Evolutionary conservation across 2,888 invertebrate genomes (phyloP).

Genomic region (Drosophila meridiana): DNA sequence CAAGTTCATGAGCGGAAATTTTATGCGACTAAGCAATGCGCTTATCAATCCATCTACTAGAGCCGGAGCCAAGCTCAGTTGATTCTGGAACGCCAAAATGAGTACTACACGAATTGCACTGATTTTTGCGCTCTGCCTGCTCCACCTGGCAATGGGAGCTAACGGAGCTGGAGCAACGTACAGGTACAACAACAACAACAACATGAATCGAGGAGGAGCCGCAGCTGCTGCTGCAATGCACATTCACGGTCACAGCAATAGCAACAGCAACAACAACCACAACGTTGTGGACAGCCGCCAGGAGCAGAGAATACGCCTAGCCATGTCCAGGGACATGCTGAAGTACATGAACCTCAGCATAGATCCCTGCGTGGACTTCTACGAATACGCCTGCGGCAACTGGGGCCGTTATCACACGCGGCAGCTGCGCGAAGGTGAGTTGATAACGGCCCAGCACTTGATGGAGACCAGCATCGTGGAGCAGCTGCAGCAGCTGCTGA

Average conservation of each 20-base stretch:
- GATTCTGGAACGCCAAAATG: slow-evolving; percentile 54
- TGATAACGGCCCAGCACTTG: slow-evolving; percentile 61
- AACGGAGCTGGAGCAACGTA: not conserved
- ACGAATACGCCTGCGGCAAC: slow-evolving; percentile 82
- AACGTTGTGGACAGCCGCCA: slow-evolving; percentile 35
- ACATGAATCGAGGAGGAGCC: slow-evolving; percentile 34
- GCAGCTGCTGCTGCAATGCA: slow-evolving; percentile 4
- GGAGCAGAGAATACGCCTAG: slow-evolving; percentile 43
- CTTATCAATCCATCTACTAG: slow-evolving; percentile 49
- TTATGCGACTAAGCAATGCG: slow-evolving; percentile 24
- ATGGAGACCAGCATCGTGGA: slow-evolving; percentile 61
- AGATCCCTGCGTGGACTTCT: slow-evolving; percentile 82
- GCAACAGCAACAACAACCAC: slow-evolving; percentile 15
- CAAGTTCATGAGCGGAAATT: slow-evolving; percentile 66
- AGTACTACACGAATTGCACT: slow-evolving; percentile 44
- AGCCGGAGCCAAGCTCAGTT: slow-evolving; percentile 49
- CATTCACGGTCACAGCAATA: slow-evolving; percentile 3
- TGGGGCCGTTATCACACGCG: slow-evolving; percentile 69
- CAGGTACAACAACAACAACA: slow-evolving; percentile 23
- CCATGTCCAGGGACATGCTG: slow-evolving; percentile 51
- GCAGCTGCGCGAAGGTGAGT: slow-evolving; percentile 48
- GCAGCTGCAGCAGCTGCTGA: slow-evolving; percentile 65
- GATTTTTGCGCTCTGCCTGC: slow-evolving; percentile 7
- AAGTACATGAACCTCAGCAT: slow-evolving; percentile 75
- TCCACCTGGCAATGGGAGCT: slow-evolving; percentile 2